Evolutionary conservation across 2,888 invertebrate genomes (phyloP), one percentile per base, ranked within the genome.

Genomic region (Protodeltote pygarga): DNA sequence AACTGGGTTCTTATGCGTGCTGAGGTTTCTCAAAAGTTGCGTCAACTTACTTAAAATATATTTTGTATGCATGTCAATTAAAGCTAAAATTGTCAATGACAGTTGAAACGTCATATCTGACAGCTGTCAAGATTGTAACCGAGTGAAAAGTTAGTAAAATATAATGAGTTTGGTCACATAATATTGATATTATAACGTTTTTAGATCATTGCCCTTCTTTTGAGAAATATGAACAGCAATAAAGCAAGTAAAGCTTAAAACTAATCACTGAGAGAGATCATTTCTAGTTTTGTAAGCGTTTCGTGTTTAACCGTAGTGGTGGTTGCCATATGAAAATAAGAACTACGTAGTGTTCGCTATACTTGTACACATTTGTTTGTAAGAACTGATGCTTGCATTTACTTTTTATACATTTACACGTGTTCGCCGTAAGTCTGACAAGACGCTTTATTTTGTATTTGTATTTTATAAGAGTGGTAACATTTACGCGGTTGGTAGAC

Each of bases 251-350:
- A 79, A 83, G 83, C 81, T 82, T 81, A 70, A 60, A 81, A 64
- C 70, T 83, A 84, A 83, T 71, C 73, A 85, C 73, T 77, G 88
- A 89, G 90, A 90, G 90, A 90, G 88, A 90, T 83, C 73, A 83
- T 83, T 81, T 80, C 59, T 87, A 86, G 83, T 74, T 74, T 75
- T 81, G 52, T 87, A 87, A 89, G 83, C 71, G 71, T 82, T 81
- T 79, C 73, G 71, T 77, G 74, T 65, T 74, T 77, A 72, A 69
- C 51, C 53, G 62, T 78, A 79, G 75, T 74, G 77, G 77, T 76
- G 80, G 84, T 85, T 87, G 87, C 84, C 85, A 82, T 75, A 63
- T 61, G 63, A 40, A 51, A 41, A 50, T 63, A 63, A 62, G 38
- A 42, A 45, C 58, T 67, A 51, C 61, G 71, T 75, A 71, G 68